A percentile compares a stretch with the other conserved stretches of the same genome.
Evolutionary conservation across 2,797 vertebrate genomes (phyloP).

Genomic region (Notoglanidium macrostoma): DNA sequence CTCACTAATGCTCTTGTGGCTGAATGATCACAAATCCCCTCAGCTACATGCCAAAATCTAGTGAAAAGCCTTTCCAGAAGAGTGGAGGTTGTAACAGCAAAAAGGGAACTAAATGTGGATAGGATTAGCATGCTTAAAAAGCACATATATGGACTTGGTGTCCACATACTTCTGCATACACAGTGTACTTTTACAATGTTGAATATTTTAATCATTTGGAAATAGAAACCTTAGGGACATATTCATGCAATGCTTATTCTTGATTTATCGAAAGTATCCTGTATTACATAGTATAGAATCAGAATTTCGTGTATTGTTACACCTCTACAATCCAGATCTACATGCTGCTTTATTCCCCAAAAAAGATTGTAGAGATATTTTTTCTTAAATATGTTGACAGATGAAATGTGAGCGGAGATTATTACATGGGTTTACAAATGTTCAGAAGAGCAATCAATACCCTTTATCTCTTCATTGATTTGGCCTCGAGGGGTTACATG

Average conservation of each 20-base stretch:
- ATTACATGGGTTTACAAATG: conserved; percentile 21
- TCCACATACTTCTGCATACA: neutral
- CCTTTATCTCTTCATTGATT: conserved; percentile 53
- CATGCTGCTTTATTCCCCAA: neutral
- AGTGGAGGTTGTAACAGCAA: neutral
- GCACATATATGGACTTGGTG: neutral
- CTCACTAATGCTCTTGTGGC: neutral
- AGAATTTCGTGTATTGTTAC: neutral
- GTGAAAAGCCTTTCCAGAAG: too few relatives aligned
- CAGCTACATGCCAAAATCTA: neutral
- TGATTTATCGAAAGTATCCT: neutral
- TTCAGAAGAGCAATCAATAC: conserved; percentile 47
- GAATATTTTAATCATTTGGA: neutral
- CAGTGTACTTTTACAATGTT: neutral
- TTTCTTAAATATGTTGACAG: conserved; percentile 9
- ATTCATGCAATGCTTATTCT: neutral
- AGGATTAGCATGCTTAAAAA: neutral
- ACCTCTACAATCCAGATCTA: neutral
- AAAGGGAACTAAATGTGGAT: neutral
- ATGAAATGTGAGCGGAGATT: conserved; percentile 23
- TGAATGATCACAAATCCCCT: neutral
- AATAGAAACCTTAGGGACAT: neutral
- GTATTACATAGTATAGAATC: neutral
- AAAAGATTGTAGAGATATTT: neutral
- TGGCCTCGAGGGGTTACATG: conserved; percentile 29